These are phyloP conservation scores for Empis stercorea DNA, from an alignment of 2,888 invertebrate genomes.

Conservation along the genomic window DNA sequence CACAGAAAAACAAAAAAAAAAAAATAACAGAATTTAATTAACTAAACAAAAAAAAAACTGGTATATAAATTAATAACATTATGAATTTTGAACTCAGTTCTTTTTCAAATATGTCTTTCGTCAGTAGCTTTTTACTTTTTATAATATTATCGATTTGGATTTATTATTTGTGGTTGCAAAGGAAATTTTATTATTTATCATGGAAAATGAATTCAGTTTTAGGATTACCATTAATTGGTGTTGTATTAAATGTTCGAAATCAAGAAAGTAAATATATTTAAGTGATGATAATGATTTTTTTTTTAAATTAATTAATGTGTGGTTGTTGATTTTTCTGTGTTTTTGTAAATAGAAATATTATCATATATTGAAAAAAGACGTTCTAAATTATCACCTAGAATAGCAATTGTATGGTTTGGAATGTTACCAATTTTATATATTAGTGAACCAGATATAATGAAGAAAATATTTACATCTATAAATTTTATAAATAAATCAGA, in stretches of 20 bases:
- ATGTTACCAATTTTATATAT: conserved; percentile 29
- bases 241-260: conserved; percentile 28
- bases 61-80: no score
- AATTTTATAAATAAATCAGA: conserved; percentile 31
- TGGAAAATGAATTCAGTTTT: conserved; percentile 26
- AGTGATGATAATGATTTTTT: no score
- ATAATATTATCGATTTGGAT: no score
- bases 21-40: no score
- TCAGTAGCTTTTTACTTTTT: no score
- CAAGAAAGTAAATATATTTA: conserved; percentile 22
- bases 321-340: no score
- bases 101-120: no score
- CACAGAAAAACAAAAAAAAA: no score
- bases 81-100: no score
- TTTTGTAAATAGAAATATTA: background rate
- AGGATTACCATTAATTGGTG: conserved; percentile 29
- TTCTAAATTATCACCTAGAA: conserved; percentile 14
- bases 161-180: conserved; percentile 23
- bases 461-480: conserved; percentile 28
- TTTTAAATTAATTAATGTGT: no score
- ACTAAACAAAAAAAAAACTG: no score
- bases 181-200: conserved; percentile 24
- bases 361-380: conserved; percentile 7
- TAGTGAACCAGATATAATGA: conserved; percentile 27
- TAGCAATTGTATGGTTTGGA: conserved; percentile 32